Base-by-base conservation (phyloP, 1,140 invertebrate genomes). In the Meloidogyne chitwoodi region DNA sequence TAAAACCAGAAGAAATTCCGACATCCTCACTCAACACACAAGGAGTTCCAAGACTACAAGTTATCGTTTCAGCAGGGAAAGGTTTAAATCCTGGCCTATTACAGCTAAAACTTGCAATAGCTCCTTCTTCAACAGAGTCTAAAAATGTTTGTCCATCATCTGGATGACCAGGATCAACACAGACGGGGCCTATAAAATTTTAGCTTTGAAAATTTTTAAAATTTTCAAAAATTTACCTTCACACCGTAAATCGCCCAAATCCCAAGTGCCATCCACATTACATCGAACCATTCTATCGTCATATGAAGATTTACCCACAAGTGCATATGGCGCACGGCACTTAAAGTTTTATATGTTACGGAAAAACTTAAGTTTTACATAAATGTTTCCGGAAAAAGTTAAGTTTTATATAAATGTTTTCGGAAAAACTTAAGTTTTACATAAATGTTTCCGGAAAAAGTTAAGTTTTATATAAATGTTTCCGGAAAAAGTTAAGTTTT, bases 201-300 rank as follows among this genome's bases (percentile, higher is more conserved):
- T 31, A 19, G 10, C 12, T 22, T 31, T 6, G 75, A 27, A 62
- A 34, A 71, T 1, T 26, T 38, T 27, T 44, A 16, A n/a, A 79
- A 44, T 14, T 75, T 56, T 63, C 34, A 69, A 67, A 79, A 70
- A 82, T 26, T n/a, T 27, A 82, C 87, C 87, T 90, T 96, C 94
- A 85, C 95, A 98, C 66, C 94, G 90, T 22, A 98, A 89, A 88
- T 96, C 93, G 12, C 95, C 95, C 88, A 97, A 96, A 88, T 98
- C 95, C 95, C 95, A 98, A 68, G 93, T 92, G 10, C 93, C 93
- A 86, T 94, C 94, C 2, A 91, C 91, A 89, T 93, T 92, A 88
- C 95, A 98, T 44, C 92, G 91, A 0, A 97, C 94, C 24, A 94
- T 92, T 85, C 95, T 94, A 83, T 97, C 94, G 80, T 94, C 92